Evolutionary conservation across 2,113 vertebrate species (phyloP), one percentile per base, ranked within the genome.

Genomic region (Labeo catla): DNA sequence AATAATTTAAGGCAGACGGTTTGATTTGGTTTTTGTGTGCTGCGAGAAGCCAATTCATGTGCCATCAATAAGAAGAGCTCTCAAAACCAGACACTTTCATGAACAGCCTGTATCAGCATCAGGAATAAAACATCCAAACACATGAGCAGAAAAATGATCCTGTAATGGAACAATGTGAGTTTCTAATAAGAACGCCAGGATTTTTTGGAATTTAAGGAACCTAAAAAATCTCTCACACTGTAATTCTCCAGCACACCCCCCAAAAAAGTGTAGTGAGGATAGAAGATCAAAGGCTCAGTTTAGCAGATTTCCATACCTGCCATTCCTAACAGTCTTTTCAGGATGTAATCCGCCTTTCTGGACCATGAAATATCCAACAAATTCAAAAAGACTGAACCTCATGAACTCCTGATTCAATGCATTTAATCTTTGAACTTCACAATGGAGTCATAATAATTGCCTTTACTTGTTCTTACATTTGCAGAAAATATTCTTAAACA

Each of bases 11-110:
- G 59, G 28, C 59, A 81, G 43, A 21, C 8, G 9, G 43, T 82
- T 70, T 82, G 23, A 82, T 82, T 82, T 52, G 28, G 13, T 81
- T 28, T 81, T 49, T 4, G 8, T 50, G 45, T 10, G n/a, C 54
- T 28, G 39, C 52, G 11, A 50, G 34, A 70, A 79, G 12, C 23
- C 50, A 43, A 57, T 45, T 86, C 13, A 80, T 80, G 10, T 19
- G 23, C 52, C 68, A 50, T 81, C 36, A 86, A 76, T 63, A 47
- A 43, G 39, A 72, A n/a, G 15, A 7, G 23, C 61, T 36, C 19
- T 81, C 78, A 86, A 81, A 86, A 86, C 47, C 13, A 85, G 47
- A 43, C 59, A 63, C 8, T 81, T 68, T 23, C 45, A 66, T 73
- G 84, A 43, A 57, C 36, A 10, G 59, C 12, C 23, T 81, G 12